phyloP scores from a whole-genome alignment of 2,797 vertebrate species.

The Tinamus major region DNA sequence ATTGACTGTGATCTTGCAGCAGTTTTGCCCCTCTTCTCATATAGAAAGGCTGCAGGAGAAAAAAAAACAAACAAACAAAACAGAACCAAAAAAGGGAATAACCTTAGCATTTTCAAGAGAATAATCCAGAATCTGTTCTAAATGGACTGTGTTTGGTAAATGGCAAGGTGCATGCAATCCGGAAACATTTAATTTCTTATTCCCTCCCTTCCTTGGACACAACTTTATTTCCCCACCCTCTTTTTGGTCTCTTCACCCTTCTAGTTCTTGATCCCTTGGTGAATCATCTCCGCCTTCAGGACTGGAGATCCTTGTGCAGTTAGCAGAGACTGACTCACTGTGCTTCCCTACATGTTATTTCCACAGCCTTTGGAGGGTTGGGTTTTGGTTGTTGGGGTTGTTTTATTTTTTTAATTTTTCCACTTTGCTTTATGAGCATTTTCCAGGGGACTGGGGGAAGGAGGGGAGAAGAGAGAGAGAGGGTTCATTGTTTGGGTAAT shows the following conservation, averaged over 20 bases:
- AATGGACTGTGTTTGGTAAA: neutral
- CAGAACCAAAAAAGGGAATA: neutral
- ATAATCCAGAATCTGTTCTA: neutral
- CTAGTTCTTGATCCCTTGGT: slow-evolving; percentile 20
- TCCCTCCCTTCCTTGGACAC: neutral
- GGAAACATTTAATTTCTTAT: neutral
- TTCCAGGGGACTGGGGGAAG: neutral
- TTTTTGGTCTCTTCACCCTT: slow-evolving; percentile 15
- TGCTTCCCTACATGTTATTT: slow-evolving; percentile 47
- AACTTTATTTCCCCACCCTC: neutral
- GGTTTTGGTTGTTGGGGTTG: slow-evolving; percentile 33
- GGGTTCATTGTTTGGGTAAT: slow-evolving; percentile 36
- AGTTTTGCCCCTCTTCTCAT: neutral
- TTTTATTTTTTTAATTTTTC: neutral
- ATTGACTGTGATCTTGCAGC: neutral
- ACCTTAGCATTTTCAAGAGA: neutral
- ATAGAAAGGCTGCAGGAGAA: neutral
- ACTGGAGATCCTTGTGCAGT: slow-evolving; percentile 16
- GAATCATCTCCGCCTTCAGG: slow-evolving; percentile 55
- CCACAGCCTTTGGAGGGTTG: slow-evolving; percentile 35
- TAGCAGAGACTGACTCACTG: slow-evolving; percentile 72
- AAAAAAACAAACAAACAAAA: neutral
- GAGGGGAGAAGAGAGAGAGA: slow-evolving; percentile 12
- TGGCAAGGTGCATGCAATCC: neutral
- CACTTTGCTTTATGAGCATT: slow-evolving; percentile 38